Evolutionary conservation across 2,797 vertebrate genomes (phyloP).

Genomic region (Nyctibius grandis): DNA sequence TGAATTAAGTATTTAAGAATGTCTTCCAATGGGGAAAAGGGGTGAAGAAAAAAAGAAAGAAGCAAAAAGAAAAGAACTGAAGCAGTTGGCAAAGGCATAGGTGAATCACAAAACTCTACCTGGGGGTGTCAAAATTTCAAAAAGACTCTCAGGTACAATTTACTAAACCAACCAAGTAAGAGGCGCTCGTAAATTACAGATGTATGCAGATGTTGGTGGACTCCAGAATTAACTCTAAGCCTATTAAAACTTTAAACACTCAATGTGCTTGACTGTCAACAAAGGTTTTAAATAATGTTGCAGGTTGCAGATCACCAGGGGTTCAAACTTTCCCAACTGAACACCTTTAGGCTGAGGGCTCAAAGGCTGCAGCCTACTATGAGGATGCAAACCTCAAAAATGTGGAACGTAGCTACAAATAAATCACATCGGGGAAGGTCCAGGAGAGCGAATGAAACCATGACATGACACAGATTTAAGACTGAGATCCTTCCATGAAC

Average conservation of each 20-base stretch:
- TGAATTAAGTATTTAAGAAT: conserved; percentile 70
- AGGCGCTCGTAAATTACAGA: conserved; percentile 59
- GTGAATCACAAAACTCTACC: conserved; percentile 60
- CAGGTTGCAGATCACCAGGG: neutral
- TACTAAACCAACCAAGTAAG: conserved; percentile 65
- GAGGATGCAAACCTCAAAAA: neutral
- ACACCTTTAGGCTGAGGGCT: neutral
- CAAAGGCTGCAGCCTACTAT: neutral
- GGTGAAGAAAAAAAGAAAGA: neutral
- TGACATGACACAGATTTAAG: neutral
- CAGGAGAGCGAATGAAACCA: neutral
- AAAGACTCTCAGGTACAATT: conserved; percentile 67
- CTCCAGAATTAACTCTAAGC: conserved; percentile 58
- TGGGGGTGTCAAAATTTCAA: conserved; percentile 55
- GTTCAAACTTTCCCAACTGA: neutral
- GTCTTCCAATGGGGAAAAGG: conserved; percentile 47
- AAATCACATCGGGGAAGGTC: neutral
- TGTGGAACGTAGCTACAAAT: neutral
- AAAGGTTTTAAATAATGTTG: conserved; percentile 16
- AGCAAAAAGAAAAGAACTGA: neutral
- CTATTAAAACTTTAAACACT: conserved; percentile 69
- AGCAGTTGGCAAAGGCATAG: conserved; percentile 54
- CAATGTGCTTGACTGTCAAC: conserved; percentile 45
- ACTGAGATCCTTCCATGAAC: neutral
- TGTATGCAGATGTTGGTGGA: conserved; percentile 41